phyloP scores from a whole-genome alignment of 2,797 vertebrate species.

The Oceanodroma leucorhoa region DNA sequence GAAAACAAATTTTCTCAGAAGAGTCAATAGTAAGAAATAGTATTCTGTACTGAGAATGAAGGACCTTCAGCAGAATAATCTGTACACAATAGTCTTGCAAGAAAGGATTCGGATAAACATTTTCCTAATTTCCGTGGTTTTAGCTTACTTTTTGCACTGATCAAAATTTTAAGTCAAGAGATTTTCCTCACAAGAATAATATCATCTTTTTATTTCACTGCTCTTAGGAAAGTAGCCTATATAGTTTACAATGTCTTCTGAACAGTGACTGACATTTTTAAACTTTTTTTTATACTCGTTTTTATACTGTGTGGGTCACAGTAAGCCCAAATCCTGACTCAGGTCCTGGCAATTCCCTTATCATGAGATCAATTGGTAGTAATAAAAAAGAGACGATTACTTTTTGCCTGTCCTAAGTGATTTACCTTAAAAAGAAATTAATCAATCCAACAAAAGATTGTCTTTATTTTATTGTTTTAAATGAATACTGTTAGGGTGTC shows the following conservation, averaged over 20 bases:
- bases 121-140: not conserved
- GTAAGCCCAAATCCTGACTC: not conserved
- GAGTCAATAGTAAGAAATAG: not conserved
- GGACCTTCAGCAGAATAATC: not conserved
- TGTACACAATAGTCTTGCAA: not conserved
- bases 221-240: not conserved
- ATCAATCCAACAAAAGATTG: not conserved
- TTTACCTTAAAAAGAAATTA: not conserved
- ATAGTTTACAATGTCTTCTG: not conserved
- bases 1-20: not conserved
- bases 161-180: not conserved
- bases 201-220: not conserved
- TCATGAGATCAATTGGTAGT: not conserved
- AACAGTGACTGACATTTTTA: not conserved
- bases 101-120: not conserved
- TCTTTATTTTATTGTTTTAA: not conserved
- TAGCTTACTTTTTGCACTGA: not conserved
- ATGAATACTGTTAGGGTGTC: not conserved
- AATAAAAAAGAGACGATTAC: not conserved
- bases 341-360: not conserved
- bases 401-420: fast-evolving
- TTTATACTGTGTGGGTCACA: not conserved
- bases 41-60: not conserved
- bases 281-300: fast-evolving
- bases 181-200: not conserved